These are phyloP conservation scores for Aurelia aurita complex sp. Pacific DNA, from an alignment of 30 jellyfish, hydroid and myxozoan species.

Conservation along the genomic window DNA sequence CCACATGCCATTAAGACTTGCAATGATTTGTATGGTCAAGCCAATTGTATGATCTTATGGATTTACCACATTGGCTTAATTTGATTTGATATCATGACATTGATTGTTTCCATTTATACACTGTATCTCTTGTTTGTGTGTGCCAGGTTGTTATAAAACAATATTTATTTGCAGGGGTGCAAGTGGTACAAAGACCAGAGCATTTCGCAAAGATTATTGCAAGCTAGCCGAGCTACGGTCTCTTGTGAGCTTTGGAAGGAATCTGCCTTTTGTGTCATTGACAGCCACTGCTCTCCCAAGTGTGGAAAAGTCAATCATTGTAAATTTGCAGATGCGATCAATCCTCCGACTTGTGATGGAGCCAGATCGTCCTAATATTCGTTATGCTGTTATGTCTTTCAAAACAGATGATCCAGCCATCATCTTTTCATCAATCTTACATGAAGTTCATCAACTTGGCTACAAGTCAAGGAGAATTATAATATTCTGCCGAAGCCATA, in stretches of 20 bases:
- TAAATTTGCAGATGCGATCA: not conserved
- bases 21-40: too few species aligned
- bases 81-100: too few species aligned
- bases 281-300: slow-evolving; percentile 36
- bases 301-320: slow-evolving; percentile 13
- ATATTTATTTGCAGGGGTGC: not conserved
- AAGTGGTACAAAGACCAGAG: slow-evolving; percentile 2
- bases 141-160: too few species aligned
- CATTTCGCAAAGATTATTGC: not conserved
- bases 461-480: not conserved
- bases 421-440: not conserved
- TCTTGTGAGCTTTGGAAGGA: slow-evolving; percentile 4
- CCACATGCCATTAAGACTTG: too few species aligned
- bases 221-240: slow-evolving; percentile 8
- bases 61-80: too few species aligned
- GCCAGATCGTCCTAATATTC: slow-evolving; percentile 14
- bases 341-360: not conserved
- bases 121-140: too few species aligned
- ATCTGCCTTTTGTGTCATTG: slow-evolving; percentile 13
- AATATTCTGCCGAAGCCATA: slow-evolving; percentile 10
- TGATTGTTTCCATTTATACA: too few species aligned
- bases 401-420: not conserved
- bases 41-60: too few species aligned
- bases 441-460: not conserved
- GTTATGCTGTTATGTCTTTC: not conserved